phyloP scores from a whole-genome alignment of 2,888 invertebrate genomes.

The Alloscopus bannaensis region DNA sequence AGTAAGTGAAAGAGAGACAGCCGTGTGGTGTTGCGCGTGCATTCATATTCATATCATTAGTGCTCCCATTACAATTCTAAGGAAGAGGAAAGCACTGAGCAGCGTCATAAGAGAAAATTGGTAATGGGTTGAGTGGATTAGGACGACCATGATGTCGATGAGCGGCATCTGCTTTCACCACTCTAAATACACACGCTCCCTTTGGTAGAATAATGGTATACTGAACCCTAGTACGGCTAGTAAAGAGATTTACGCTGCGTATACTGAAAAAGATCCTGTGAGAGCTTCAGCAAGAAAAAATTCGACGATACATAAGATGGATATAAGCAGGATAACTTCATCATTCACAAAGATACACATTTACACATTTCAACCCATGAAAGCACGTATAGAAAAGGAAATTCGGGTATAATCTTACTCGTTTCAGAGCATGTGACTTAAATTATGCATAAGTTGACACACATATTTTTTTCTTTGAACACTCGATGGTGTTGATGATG shows the following conservation, averaged over 20 bases:
- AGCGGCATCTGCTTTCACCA: slow-evolving; percentile 60
- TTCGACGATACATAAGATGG: too few relatives aligned
- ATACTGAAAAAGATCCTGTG: slow-evolving; percentile 8
- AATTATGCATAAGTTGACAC: slow-evolving; percentile 66
- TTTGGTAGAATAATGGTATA: background rate
- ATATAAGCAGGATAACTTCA: too few relatives aligned
- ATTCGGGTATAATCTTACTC: slow-evolving; percentile 34
- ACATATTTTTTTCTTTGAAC: slow-evolving; percentile 50
- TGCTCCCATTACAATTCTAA: slow-evolving; percentile 46
- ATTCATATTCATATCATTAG: slow-evolving; percentile 57
- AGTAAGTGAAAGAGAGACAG: slow-evolving; percentile 5
- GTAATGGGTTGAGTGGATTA: slow-evolving; percentile 66
- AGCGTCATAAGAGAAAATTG: slow-evolving; percentile 57
- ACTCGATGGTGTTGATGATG: slow-evolving; percentile 38
- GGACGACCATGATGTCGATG: slow-evolving; percentile 61
- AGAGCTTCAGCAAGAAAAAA: too few relatives aligned
- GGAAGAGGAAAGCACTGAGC: slow-evolving; percentile 8
- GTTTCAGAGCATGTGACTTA: slow-evolving; percentile 55
- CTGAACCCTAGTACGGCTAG: slow-evolving; percentile 7
- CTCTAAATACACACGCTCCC: background rate
- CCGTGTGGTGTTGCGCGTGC: slow-evolving; percentile 1
- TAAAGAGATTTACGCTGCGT: too few relatives aligned
- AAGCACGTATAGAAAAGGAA: slow-evolving; percentile 13
- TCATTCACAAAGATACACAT: slow-evolving; percentile 13
- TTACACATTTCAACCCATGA: too few relatives aligned